phyloP scores from a whole-genome alignment of 2,113 vertebrate species.

The Nymphicus hollandicus region DNA sequence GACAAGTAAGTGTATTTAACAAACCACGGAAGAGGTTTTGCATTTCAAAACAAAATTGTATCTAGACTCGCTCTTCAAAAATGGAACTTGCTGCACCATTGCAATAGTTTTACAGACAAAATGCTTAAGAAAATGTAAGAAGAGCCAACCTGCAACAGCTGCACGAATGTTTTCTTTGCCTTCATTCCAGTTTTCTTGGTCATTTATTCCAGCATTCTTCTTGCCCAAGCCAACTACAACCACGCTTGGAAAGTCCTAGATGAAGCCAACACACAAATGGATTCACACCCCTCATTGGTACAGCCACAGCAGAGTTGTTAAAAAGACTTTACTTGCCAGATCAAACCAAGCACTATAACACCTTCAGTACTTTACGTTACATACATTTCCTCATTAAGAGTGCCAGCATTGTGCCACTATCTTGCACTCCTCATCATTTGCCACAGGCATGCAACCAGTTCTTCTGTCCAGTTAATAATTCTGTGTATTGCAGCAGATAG shows the following conservation, averaged over 20 bases:
- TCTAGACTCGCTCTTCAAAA: not conserved
- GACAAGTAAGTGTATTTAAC: not conserved
- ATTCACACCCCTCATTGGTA: not conserved
- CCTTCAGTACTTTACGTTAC: not conserved
- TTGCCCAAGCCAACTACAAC: slow-evolving; percentile 90
- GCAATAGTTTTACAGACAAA: not conserved
- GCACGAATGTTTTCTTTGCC: slow-evolving; percentile 89
- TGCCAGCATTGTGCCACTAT: not conserved
- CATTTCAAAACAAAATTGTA: not conserved
- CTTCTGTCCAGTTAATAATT: not conserved
- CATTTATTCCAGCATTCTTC: slow-evolving; percentile 77
- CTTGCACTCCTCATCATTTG: not conserved
- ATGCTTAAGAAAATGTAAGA: not conserved
- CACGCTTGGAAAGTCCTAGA: slow-evolving; percentile 88
- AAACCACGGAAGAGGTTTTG: not conserved
- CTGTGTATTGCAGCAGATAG: not conserved
- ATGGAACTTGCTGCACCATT: not conserved
- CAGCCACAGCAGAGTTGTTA: not conserved
- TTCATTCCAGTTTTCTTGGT: slow-evolving; percentile 87
- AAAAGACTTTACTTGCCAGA: not conserved
- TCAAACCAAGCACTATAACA: not conserved
- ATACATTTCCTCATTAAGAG: not conserved
- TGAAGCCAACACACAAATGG: not conserved
- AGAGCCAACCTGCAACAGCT: slow-evolving; percentile 82
- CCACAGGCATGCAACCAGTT: not conserved